Evolutionary conservation across 2,888 invertebrate genomes (phyloP), one percentile per base, ranked within the genome.

Genomic region (Hirtodrosophila confusa): DNA sequence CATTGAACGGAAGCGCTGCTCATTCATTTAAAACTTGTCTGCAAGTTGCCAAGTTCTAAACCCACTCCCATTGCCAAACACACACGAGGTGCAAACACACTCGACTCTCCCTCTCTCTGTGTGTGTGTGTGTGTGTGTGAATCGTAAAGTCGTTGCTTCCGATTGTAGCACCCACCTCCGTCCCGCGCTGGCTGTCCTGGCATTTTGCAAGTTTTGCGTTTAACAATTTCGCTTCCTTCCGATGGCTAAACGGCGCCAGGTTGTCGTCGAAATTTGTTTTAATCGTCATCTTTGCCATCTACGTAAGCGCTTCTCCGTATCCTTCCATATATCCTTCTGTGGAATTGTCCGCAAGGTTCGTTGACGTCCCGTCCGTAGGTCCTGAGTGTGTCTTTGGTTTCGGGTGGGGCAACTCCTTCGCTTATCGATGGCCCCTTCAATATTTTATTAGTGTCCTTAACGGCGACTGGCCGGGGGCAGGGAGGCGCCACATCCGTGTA

Each of bases 21-120:
- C 89, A 89, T 90, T 84, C 90, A 90, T 90, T 90, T 90, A 80
- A 89, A 89, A 89, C 84, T 86, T 90, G 90, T 90, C 89, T 88
- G 88, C 90, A 89, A 90, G 61, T 88, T 87, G 88, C 84, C 86
- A 88, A 88, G 88, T 88, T 69, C 48, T n/a, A 44, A 31, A 4
- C 12, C 29, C 29, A 10, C 37, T 45, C 9, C 45, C 17, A 1
- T 17, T 37, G n/a, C 23, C 33, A 24, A 53, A 29, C 39, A 47
- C 24, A 17, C 36, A 41, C 55, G 69, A 69, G 69, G 69, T 76
- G 86, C 71, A 71, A 69, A 53, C 71, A 74, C 62, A 69, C 60
- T 57, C 63, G 55, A 40, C 47, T 64, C 35, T 36, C 29, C 24
- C n/a, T 40, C 39, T 57, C 45, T 58, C 49, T 53, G 45, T 70